These are phyloP conservation scores for Avahi laniger DNA, from an alignment of 2,797 vertebrate species.

Conservation along the genomic window DNA sequence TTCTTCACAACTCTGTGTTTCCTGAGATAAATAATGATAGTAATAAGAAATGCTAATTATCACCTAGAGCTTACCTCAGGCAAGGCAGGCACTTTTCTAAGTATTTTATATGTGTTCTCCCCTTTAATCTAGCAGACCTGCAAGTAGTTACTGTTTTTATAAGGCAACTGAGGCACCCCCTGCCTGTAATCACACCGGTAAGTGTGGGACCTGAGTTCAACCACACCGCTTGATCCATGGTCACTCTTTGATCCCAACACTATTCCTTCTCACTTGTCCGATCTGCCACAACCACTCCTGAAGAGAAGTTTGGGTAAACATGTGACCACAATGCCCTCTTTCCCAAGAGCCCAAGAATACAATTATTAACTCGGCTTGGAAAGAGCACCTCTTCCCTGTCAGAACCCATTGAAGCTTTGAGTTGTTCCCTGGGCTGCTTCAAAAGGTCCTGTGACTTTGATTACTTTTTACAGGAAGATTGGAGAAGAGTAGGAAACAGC, in stretches of 20 bases:
- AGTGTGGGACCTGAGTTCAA: not conserved
- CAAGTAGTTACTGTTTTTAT: not conserved
- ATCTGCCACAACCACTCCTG: not conserved
- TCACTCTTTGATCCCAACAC: not conserved
- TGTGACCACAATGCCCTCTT: not conserved
- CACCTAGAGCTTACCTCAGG: not conserved
- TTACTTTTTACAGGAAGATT: not conserved
- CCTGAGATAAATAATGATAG: slow-evolving; percentile 45
- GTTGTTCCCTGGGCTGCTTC: not conserved
- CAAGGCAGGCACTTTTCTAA: not conserved
- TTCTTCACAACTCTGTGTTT: slow-evolving; percentile 38
- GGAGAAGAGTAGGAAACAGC: not conserved
- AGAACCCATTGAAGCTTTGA: not conserved
- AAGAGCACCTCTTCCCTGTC: not conserved
- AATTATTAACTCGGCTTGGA: not conserved
- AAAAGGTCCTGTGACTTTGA: not conserved
- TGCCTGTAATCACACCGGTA: not conserved
- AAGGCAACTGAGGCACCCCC: not conserved
- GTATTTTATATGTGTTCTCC: not conserved
- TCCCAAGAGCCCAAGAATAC: not conserved
- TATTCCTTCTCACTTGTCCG: not conserved
- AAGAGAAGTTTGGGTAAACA: not conserved
- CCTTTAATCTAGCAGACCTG: not conserved
- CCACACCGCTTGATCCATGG: not conserved
- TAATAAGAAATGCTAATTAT: slow-evolving; percentile 47